phyloP scores from a whole-genome alignment of 2,113 vertebrate genomes.

The Hippocampus comes region DNA sequence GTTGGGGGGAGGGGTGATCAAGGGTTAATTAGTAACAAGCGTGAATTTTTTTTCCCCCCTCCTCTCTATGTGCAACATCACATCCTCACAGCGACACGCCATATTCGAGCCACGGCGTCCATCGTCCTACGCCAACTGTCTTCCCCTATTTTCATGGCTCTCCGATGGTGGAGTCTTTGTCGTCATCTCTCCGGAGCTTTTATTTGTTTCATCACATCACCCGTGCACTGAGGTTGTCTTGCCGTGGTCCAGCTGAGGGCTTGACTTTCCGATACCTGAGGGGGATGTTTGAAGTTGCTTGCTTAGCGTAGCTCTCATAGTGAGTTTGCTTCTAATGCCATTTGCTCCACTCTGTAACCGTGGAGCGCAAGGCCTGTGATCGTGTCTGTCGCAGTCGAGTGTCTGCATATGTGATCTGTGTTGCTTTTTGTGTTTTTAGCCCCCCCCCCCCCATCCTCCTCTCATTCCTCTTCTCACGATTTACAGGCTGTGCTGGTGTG shows the following conservation, averaged over 20 bases:
- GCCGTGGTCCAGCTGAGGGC: slow-evolving; percentile 25
- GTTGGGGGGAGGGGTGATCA: slow-evolving; percentile 10
- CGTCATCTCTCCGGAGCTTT: slow-evolving; percentile 32
- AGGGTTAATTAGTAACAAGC: slow-evolving; percentile 45
- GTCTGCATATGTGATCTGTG: slow-evolving; percentile 59
- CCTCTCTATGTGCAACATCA: slow-evolving; percentile 12
- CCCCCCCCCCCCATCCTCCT: slow-evolving; percentile 1
- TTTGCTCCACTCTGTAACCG: slow-evolving; percentile 15
- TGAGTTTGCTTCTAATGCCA: slow-evolving; percentile 26
- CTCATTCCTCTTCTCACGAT: slow-evolving; percentile 23
- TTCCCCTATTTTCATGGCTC: slow-evolving; percentile 30
- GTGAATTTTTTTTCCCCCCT: slow-evolving; percentile 25
- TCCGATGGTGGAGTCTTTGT: slow-evolving; percentile 29
- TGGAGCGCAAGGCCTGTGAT: slow-evolving; percentile 32
- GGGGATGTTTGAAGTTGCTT: slow-evolving; percentile 14
- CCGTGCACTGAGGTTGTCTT: slow-evolving; percentile 31
- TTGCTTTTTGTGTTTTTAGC: slow-evolving; percentile 55
- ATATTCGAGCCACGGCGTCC: slow-evolving; percentile 25
- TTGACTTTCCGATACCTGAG: slow-evolving; percentile 13
- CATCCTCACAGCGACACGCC: slow-evolving; percentile 24
- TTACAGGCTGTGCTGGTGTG: slow-evolving; percentile 24
- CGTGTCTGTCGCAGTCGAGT: slow-evolving; percentile 38
- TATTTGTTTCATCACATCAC: slow-evolving; percentile 41
- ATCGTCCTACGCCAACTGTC: slow-evolving; percentile 47
- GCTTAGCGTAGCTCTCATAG: slow-evolving; percentile 6